Evolutionary conservation across 2,113 vertebrate genomes (phyloP), one percentile per base, ranked within the genome.

Genomic region (Seriola rivoliana): DNA sequence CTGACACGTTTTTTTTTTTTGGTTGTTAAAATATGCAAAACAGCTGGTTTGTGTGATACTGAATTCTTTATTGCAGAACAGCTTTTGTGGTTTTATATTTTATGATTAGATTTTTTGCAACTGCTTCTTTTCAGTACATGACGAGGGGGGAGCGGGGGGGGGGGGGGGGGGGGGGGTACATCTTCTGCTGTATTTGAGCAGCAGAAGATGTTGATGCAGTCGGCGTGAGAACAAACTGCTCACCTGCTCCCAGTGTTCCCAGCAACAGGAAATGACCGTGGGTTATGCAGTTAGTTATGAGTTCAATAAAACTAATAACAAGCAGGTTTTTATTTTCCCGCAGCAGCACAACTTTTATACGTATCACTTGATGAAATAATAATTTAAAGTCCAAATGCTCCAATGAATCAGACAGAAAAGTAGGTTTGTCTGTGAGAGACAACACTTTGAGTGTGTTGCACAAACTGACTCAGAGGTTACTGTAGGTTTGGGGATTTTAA

Each of bases 401-500:
- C 8, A 8, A 34, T n/a, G 29, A 66, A 69, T 72, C 55, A 25
- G n/a, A 23, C 9, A 29, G 5, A 2, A 14, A 48, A 70, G 1
- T 8, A 0, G 0, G 29, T 32, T 79, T 29, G 17, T 44, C 6
- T 36, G 29, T 29, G 29, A 29, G 29, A 29, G 29, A 29, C 14
- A 52, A 14, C 63, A 79, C 50, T 50, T 48, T 14, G 42, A 72
- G 16, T 44, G 59, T 57, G 23, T 21, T 12, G 23, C 4, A 8
- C 62, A 59, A 36, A 36, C 34, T 36, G 34, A 36, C 34, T 36
- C 59, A 73, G 65, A 83, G 64, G 55, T 29, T 25, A 29, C 21
- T 40, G 34, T 11, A 46, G 48, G 17, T 73, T 65, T 50, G 70
- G 46, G 44, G 63, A 81, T 85, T 86, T 81, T 48, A 85, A 87